Evolutionary conservation across 2,797 vertebrate species (phyloP).

Genomic region (Pachyuromys duprasi): DNA sequence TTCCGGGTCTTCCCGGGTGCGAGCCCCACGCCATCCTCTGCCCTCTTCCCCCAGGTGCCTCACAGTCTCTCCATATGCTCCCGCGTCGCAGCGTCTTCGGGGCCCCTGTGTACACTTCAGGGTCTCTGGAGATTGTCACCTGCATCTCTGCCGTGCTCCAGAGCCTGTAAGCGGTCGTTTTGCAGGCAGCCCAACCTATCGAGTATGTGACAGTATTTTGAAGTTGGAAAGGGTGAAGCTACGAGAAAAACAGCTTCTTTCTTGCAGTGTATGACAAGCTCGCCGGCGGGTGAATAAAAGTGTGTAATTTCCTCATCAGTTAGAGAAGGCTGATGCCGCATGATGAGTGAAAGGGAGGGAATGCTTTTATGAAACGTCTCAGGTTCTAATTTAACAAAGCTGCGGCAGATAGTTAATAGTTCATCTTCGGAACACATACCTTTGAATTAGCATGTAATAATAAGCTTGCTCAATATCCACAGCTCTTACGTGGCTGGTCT

Average conservation of each 20-base stretch:
- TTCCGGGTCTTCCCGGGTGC: neutral
- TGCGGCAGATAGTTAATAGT: neutral
- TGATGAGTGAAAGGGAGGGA: constrained; percentile 41
- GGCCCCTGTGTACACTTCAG: neutral
- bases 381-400: neutral
- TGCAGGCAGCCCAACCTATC: constrained; percentile 34
- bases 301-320: constrained; percentile 42
- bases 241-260: neutral
- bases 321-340: constrained; percentile 6
- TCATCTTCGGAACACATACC: neutral
- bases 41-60: neutral
- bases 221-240: constrained; percentile 69
- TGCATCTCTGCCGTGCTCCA: neutral
- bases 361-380: neutral
- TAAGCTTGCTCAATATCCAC: neutral
- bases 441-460: neutral
- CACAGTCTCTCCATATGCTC: neutral
- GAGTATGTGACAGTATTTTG: constrained; percentile 55
- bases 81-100: neutral
- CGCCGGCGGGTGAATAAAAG: constrained; percentile 48
- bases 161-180: constrained; percentile 57
- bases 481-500: neutral
- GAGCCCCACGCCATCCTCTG: neutral
- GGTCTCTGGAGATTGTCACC: neutral
- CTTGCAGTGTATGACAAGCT: neutral